Evolutionary conservation across 1,140 invertebrate species (phyloP), one percentile per base, ranked within the genome.

Genomic region (Pseudoatta argentina): DNA sequence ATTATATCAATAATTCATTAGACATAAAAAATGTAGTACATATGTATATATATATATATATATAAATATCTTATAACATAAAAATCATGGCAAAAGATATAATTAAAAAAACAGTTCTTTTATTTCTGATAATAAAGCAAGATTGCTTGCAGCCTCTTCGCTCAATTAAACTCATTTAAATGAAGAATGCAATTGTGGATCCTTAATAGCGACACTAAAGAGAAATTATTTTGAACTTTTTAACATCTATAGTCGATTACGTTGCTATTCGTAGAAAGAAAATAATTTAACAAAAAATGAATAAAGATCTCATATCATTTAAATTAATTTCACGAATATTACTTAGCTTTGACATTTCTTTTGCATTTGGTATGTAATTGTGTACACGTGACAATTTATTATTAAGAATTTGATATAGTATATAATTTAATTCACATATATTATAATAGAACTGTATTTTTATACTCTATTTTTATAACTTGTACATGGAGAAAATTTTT

Each of bases 111-210:
- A 48, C 6, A 12, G 8, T 24, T 8, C 12, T 16, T 24, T 61
- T 14, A 83, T 8, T 83, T 61, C 48, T 21, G 39, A 83, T 51
- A 73, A 48, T 44, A n/a, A 69, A 71, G 64, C n/a, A 55, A 73
- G 18, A 0, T 27, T 18, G 53, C 39, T 82, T 34, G 24, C 39
- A 61, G 24, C 61, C 48, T 48, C 30, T 24, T 83, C 55, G 67
- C 24, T 30, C 53, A 72, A 72, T 72, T 73, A 83, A 73, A 14
- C n/a, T 73, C 18, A 75, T 34, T 83, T 72, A 51, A 75, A 5
- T 7, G 12, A 44, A 3, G 39, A 83, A 83, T 48, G n/a, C 18
- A 75, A 83, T 82, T 48, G 53, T 63, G 75, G 24, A 73, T 4
- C 34, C 10, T 73, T 73, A 83, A 73, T 34, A 61, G 57, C 21